These are phyloP conservation scores for Diploptera punctata DNA, from an alignment of 2,888 invertebrate genomes.

Conservation along the genomic window DNA sequence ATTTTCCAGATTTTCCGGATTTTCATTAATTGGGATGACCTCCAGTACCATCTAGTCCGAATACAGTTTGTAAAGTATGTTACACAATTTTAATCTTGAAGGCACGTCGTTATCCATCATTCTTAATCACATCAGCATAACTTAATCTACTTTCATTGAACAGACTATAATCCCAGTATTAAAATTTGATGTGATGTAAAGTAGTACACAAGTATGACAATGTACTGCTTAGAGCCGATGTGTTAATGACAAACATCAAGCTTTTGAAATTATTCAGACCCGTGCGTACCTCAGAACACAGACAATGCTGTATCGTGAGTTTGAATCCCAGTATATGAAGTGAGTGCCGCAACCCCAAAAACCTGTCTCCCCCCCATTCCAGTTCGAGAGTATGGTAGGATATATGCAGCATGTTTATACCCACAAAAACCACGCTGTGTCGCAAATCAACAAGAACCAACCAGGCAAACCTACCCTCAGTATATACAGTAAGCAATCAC, in stretches of 20 bases:
- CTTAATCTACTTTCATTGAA: no score
- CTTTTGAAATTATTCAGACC: constrained; percentile 8
- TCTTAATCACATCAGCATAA: no score
- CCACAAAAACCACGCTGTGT: constrained; percentile 58
- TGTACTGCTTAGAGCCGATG: no score
- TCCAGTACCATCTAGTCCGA: no score
- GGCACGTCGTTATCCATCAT: no score
- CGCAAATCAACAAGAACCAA: constrained; percentile 52
- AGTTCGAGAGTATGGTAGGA: constrained; percentile 24
- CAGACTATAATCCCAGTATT: no score
- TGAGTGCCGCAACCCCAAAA: neutral
- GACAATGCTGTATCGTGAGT: neutral
- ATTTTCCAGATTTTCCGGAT: no score
- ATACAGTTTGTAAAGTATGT: no score
- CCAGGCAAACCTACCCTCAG: neutral
- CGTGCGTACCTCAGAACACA: neutral
- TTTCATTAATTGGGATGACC: no score
- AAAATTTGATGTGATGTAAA: no score
- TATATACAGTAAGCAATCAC: constrained; percentile 35
- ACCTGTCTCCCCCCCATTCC: constrained; percentile 1
- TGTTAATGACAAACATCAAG: neutral
- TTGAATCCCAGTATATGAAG: neutral
- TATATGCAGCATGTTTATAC: constrained; percentile 52
- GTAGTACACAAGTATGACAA: no score
- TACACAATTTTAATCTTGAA: no score